Evolutionary conservation across 2,888 invertebrate species (phyloP).

Genomic region (Troilus luridus): DNA sequence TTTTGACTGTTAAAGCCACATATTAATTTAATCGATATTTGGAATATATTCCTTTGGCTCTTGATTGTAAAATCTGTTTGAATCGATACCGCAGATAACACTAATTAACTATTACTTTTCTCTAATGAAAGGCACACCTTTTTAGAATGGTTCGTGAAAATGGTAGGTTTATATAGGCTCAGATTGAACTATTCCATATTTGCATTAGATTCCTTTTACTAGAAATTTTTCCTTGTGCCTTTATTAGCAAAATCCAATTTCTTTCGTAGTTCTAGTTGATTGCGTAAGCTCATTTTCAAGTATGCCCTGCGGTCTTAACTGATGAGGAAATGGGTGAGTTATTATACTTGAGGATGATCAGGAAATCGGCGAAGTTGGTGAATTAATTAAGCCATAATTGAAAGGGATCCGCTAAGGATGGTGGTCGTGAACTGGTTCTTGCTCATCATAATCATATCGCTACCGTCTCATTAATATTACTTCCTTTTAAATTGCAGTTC

Average conservation of each 20-base stretch:
- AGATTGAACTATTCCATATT: no score
- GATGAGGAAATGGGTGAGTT: background rate
- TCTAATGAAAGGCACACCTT: no score
- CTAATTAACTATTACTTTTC: no score
- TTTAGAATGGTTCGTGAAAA: no score
- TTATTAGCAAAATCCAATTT: background rate
- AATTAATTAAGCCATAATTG: constrained; percentile 7
- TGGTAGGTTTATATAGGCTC: no score
- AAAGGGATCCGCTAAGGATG: background rate
- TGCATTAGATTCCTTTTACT: no score
- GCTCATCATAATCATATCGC: background rate
- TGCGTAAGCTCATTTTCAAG: background rate
- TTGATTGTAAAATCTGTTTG: no score
- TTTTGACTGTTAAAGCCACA: no score
- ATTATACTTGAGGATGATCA: background rate
- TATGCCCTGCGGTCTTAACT: background rate
- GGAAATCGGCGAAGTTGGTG: background rate
- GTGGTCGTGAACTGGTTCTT: background rate
- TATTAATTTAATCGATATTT: no score
- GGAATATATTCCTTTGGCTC: no score
- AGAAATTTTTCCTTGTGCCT: background rate
- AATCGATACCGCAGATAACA: no score
- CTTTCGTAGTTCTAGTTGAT: background rate
- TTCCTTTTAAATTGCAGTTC: background rate
- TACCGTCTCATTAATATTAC: background rate